These are phyloP conservation scores for Sparus aurata DNA, from an alignment of 2,797 vertebrate species.

Conservation along the genomic window DNA sequence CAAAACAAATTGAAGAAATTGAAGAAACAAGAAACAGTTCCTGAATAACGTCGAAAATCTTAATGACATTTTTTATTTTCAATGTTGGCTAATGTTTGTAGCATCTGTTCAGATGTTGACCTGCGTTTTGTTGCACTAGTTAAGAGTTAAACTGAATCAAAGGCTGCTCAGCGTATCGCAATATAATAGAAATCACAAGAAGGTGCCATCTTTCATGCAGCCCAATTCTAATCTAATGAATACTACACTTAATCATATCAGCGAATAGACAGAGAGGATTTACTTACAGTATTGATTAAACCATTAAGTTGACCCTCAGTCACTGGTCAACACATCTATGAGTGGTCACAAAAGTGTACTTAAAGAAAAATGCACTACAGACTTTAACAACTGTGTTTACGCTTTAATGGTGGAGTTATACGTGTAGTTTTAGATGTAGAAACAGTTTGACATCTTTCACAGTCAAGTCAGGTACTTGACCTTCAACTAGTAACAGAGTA, in stretches of 20 bases:
- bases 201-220: too few relatives aligned
- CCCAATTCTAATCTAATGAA: neutral
- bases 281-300: neutral
- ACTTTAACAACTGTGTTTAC: neutral
- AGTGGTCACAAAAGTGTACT: neutral
- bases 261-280: neutral
- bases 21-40: neutral
- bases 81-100: neutral
- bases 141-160: too few relatives aligned
- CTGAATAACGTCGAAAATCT: neutral
- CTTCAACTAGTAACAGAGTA: constrained; percentile 33
- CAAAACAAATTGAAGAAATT: neutral
- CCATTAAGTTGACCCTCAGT: too few relatives aligned
- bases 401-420: neutral
- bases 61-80: neutral
- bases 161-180: too few relatives aligned
- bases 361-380: neutral
- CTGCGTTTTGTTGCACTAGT: neutral
- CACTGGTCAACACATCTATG: neutral
- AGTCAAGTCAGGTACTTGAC: constrained; percentile 31
- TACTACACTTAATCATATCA: neutral
- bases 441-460: constrained; percentile 21
- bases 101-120: neutral
- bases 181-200: too few relatives aligned
- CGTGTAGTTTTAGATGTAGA: neutral